Evolutionary conservation across 2,113 vertebrate species (phyloP).

Genomic region (Larimichthys crocea): DNA sequence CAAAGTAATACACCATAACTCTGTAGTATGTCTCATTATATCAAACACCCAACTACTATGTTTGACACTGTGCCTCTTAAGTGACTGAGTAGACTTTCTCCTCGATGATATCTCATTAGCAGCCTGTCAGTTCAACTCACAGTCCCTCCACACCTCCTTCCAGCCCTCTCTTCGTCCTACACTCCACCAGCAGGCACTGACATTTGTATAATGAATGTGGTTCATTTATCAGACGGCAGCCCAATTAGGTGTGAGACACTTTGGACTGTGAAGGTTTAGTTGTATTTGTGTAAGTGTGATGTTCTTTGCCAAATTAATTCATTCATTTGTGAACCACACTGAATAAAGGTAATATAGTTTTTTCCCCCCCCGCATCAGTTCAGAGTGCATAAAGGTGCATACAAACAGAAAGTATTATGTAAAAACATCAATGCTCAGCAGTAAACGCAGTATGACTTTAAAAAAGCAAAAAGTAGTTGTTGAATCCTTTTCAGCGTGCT

Average conservation of each 20-base stretch:
- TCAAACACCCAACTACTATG: slow-evolving; percentile 26
- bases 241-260: slow-evolving; percentile 62
- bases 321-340: slow-evolving; percentile 1
- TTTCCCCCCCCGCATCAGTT: neutral
- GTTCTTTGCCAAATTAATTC: slow-evolving; percentile 6
- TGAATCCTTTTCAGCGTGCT: too few relatives aligned
- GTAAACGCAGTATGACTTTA: too few relatives aligned
- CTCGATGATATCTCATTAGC: slow-evolving; percentile 72
- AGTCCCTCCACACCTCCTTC: slow-evolving; percentile 43
- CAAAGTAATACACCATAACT: neutral
- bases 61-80: slow-evolving; percentile 34
- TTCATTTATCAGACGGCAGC: slow-evolving; percentile 59
- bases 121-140: slow-evolving; percentile 49
- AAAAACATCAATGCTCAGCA: neutral
- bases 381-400: neutral
- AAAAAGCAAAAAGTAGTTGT: too few relatives aligned
- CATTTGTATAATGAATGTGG: slow-evolving; percentile 74
- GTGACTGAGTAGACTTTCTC: slow-evolving; percentile 37
- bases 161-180: slow-evolving; percentile 49
- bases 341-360: neutral
- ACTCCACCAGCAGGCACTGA: slow-evolving; percentile 71
- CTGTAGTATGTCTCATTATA: slow-evolving; percentile 15
- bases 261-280: slow-evolving; percentile 29
- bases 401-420: neutral
- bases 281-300: slow-evolving; percentile 32